phyloP scores from a whole-genome alignment of 2,888 invertebrate species.

The Cheilosia vernalis region DNA sequence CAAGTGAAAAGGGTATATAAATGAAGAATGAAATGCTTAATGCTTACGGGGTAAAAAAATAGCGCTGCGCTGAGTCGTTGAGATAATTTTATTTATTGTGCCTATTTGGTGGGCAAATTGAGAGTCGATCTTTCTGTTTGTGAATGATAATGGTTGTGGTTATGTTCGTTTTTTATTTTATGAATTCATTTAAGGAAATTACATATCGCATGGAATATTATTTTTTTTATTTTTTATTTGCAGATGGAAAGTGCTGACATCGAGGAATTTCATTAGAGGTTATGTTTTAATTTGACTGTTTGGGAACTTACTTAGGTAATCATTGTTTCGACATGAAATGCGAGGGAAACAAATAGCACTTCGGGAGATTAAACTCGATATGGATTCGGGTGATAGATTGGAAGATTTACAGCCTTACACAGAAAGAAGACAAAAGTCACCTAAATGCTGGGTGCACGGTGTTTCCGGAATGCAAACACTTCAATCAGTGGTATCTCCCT shows the following conservation, averaged over 20 bases:
- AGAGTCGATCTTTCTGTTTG: conserved; percentile 55
- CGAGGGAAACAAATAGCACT: no score
- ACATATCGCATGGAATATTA: conserved; percentile 59
- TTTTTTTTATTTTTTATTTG: conserved; percentile 28
- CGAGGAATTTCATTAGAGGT: conserved; percentile 56
- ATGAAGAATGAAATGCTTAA: conserved; percentile 57
- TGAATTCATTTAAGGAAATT: conserved; percentile 68
- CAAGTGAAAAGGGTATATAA: conserved; percentile 69
- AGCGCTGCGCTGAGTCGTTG: conserved; percentile 38
- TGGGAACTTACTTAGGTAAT: conserved; percentile 3
- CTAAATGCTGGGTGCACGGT: no score
- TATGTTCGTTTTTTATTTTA: conserved; percentile 67
- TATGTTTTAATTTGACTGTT: conserved; percentile 11
- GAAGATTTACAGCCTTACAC: no score
- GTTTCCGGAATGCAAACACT: no score
- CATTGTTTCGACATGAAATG: no score
- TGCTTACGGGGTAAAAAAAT: conserved; percentile 70
- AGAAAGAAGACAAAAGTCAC: no score
- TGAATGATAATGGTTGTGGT: conserved; percentile 65
- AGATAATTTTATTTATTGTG: conserved; percentile 73
- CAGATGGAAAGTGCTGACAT: conserved; percentile 56
- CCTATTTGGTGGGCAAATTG: conserved; percentile 59
- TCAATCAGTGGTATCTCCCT: no score
- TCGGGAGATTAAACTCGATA: no score
- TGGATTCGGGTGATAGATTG: no score